These are phyloP conservation scores for Drosophila biarmipes DNA, from an alignment of 1,140 invertebrate species.

Conservation along the genomic window DNA sequence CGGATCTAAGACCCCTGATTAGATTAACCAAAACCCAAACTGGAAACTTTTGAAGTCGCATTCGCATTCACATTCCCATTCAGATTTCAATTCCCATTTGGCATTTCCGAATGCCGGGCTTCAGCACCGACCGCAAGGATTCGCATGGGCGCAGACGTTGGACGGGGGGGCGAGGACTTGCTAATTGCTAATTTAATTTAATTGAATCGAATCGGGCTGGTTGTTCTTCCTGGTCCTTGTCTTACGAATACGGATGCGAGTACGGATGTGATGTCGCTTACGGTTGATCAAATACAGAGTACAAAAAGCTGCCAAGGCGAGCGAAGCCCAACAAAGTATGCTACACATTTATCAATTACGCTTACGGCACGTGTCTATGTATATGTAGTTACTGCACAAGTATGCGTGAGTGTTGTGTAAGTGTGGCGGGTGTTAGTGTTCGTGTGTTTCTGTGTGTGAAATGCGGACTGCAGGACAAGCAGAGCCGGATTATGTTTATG, in stretches of 20 bases:
- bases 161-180: conserved; percentile 6
- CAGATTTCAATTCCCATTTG: conserved; percentile 21
- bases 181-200: conserved; percentile 52
- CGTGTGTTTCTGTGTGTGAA: conserved; percentile 14
- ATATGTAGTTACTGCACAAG: conserved; percentile 24
- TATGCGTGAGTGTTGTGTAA: not conserved
- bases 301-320: conserved; percentile 60
- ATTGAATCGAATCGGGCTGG: conserved; percentile 36
- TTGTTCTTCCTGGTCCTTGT: conserved; percentile 6
- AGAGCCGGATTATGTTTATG: conserved; percentile 55
- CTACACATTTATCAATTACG: conserved; percentile 68
- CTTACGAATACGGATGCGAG: conserved; percentile 24
- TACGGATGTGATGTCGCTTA: conserved; percentile 47
- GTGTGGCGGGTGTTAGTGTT: not conserved
- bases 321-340: conserved; percentile 79
- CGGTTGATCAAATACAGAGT: conserved; percentile 44
- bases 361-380: conserved; percentile 43
- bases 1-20: conserved; percentile 28
- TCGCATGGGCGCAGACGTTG: not conserved
- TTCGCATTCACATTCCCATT: conserved; percentile 22
- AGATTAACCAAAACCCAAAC: conserved; percentile 33
- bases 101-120: conserved; percentile 3
- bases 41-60: conserved; percentile 44
- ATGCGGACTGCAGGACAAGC: conserved; percentile 37
- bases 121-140: conserved; percentile 12